Evolutionary conservation across 2,888 invertebrate species (phyloP), one percentile per base, ranked within the genome.

Genomic region (Ligdia adustata): DNA sequence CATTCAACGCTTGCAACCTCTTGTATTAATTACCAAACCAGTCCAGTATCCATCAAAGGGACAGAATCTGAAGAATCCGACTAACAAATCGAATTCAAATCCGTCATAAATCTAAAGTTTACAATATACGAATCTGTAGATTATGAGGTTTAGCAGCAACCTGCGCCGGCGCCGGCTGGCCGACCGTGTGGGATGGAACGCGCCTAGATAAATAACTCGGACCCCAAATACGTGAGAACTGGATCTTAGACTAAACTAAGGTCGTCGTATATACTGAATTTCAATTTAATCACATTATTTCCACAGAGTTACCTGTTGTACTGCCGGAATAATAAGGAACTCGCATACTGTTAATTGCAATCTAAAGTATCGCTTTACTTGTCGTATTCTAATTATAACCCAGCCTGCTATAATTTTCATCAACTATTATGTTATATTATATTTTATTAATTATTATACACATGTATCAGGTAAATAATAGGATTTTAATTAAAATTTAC

Each of bases 111-210:
- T 48, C 11, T 22, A 13, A 24, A 18, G 15, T 48, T 38, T 48
- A 48, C 42, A 48, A 48, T 48, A 32, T 42, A 35, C 24, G 27
- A 27, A 32, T 33, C 22, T n/a, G 41, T 6, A 22, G 6, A 22
- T 22, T 22, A 37, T 48, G 37, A 20, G n/a, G n/a, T n/a, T n/a
- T 37, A 15, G 31, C n/a, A 11, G 35, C 32, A 42, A 48, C 37
- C 48, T 48, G 47, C 47, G 38, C 28, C 41, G 48, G 42, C 47
- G 47, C 41, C 47, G 47, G 6, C 13, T 13, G 42, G 37, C 22
- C 42, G 48, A 37, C 40, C 13, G 37, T 48, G 48, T 48, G 48
- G 48, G 48, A 48, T 48, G 48, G 6, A 42, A 28, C 37, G 37
- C 41, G 37, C 41, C 48, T 20, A 42, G 26, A 9, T 18, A 41